Percentiles rank a stretch among this genome's conserved stretches.
These are phyloP conservation scores for Mugil cephalus DNA, from an alignment of 2,113 vertebrate species.

Conservation along the genomic window DNA sequence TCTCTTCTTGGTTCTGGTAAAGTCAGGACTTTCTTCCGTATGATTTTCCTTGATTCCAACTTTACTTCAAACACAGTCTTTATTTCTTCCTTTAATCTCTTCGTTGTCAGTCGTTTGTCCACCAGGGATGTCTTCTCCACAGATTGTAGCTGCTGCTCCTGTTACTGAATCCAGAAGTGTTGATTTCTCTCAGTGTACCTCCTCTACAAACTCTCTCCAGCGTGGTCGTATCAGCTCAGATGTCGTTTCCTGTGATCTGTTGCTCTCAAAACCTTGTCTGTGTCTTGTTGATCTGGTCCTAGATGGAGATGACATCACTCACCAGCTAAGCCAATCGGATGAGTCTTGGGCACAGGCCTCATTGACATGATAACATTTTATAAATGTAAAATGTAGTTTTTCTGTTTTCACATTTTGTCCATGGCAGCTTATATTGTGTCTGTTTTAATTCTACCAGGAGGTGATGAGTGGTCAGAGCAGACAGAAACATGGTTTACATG, in stretches of 20 bases:
- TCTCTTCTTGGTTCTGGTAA: background rate
- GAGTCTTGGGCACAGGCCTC: slow-evolving; percentile 25
- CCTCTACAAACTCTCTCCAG: background rate
- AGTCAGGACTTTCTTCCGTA: background rate
- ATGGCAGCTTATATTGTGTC: slow-evolving; percentile 33
- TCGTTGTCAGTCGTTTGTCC: background rate
- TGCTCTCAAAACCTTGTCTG: slow-evolving; percentile 52
- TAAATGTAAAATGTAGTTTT: slow-evolving; percentile 35
- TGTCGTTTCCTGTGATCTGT: slow-evolving; percentile 9
- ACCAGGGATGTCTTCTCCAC: background rate
- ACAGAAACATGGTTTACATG: background rate
- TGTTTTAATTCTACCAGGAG: background rate
- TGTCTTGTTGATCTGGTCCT: slow-evolving; percentile 30
- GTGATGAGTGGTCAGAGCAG: slow-evolving; percentile 75
- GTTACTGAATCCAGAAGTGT: background rate
- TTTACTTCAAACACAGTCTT: background rate
- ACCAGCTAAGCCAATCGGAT: slow-evolving; percentile 70
- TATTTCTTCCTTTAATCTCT: background rate
- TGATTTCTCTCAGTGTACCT: background rate
- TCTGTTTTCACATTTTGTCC: slow-evolving; percentile 75
- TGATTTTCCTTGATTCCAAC: background rate
- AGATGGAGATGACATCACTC: slow-evolving; percentile 60
- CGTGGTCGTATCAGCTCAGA: background rate
- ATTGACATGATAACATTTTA: slow-evolving; percentile 16
- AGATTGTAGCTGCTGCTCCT: too few species aligned